These are phyloP conservation scores for Lepidurus packardi DNA, from an alignment of 1,140 invertebrate species.

Conservation along the genomic window DNA sequence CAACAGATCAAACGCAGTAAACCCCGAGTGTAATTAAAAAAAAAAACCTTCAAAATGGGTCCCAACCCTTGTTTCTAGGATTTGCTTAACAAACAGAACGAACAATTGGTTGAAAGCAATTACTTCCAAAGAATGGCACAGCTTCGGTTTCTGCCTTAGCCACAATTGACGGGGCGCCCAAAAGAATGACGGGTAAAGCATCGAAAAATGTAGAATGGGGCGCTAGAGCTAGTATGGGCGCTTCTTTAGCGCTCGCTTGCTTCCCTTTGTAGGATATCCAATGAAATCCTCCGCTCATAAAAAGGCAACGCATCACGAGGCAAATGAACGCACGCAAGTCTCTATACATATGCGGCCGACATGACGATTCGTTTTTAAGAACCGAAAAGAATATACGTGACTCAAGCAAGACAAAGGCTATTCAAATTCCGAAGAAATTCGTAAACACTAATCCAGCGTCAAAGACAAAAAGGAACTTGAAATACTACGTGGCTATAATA, in stretches of 20 bases:
- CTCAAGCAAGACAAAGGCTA: slow-evolving; percentile 4
- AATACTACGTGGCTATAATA: not conserved
- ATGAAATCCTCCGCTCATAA: slow-evolving; percentile 73
- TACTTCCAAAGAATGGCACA: slow-evolving; percentile 84
- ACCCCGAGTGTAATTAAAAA: not conserved
- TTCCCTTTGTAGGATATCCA: slow-evolving; percentile 62
- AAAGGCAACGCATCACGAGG: slow-evolving; percentile 64
- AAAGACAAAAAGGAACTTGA: not conserved
- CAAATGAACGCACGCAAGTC: slow-evolving; percentile 55
- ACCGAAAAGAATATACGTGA: not conserved
- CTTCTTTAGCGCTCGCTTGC: slow-evolving; percentile 59
- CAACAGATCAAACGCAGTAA: slow-evolving; percentile 4
- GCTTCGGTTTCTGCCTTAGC: slow-evolving; percentile 72
- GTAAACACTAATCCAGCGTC: not conserved
- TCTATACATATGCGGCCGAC: slow-evolving; percentile 43
- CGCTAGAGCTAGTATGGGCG: slow-evolving; percentile 77
- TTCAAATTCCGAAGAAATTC: not conserved
- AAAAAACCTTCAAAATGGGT: slow-evolving; percentile 4
- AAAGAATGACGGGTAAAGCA: slow-evolving; percentile 69
- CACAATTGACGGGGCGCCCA: slow-evolving; percentile 78
- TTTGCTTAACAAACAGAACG: slow-evolving; percentile 6
- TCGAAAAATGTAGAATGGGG: slow-evolving; percentile 90
- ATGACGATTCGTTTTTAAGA: not conserved
- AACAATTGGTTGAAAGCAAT: slow-evolving; percentile 38
- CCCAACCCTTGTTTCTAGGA: too few relatives aligned